These are phyloP conservation scores for Catharus fuscescens DNA, from an alignment of 2,113 vertebrate genomes.

Conservation along the genomic window DNA sequence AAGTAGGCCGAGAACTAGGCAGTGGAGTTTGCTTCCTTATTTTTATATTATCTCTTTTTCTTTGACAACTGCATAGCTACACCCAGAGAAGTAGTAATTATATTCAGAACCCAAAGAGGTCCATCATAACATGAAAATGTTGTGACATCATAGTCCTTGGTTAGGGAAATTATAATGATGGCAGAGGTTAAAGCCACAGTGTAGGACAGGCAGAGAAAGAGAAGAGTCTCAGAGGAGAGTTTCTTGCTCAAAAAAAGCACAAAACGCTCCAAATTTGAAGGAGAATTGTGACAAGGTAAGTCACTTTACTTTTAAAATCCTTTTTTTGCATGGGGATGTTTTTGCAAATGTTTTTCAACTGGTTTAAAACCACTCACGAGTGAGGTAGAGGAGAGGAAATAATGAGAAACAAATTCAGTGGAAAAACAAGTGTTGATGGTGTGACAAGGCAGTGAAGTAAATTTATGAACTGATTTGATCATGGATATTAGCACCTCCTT, in stretches of 20 bases:
- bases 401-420: conserved; percentile 67
- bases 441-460: conserved; percentile 56
- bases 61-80: not conserved
- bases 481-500: conserved; percentile 66
- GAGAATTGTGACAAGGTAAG: not conserved
- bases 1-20: not conserved
- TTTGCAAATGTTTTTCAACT: not conserved
- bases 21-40: not conserved
- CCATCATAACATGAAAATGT: conserved; percentile 58
- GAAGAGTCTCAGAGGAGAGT: not conserved
- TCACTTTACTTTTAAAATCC: not conserved
- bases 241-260: not conserved
- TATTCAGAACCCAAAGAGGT: conserved; percentile 12
- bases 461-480: conserved; percentile 72
- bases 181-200: conserved; percentile 45
- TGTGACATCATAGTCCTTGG: conserved; percentile 53
- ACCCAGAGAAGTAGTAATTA: conserved; percentile 40
- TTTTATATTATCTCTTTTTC: conserved; percentile 18
- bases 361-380: not conserved
- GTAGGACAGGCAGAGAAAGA: not conserved
- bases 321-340: not conserved
- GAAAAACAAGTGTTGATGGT: conserved; percentile 64
- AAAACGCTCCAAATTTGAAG: not conserved
- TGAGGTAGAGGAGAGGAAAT: conserved; percentile 38
- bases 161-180: conserved; percentile 62